Evolutionary conservation across 2,888 invertebrate genomes (phyloP).

Genomic region (Adelognathus sp.): DNA sequence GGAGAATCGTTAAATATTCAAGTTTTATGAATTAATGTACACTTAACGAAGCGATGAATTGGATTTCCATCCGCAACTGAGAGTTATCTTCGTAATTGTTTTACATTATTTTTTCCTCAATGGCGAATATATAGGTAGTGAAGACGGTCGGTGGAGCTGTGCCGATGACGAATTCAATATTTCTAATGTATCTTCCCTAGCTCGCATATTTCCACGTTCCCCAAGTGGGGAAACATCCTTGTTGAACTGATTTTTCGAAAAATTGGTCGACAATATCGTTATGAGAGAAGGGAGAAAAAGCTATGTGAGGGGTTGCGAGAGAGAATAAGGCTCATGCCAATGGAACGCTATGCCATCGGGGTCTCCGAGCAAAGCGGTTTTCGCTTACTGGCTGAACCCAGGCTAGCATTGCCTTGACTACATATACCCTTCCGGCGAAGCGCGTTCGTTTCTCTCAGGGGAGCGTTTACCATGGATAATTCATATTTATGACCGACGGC

Average conservation of each 20-base stretch:
- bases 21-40: no score
- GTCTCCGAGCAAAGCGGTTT: constrained; percentile 33
- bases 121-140: no score
- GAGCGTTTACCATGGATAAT: constrained; percentile 80
- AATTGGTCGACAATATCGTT: constrained; percentile 24
- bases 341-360: constrained; percentile 16
- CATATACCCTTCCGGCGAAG: constrained; percentile 48
- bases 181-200: not conserved
- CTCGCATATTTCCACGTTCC: not conserved
- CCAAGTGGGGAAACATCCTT: not conserved
- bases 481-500: constrained; percentile 80
- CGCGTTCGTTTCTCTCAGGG: constrained; percentile 68
- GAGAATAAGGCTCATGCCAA: constrained; percentile 29
- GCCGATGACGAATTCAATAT: no score
- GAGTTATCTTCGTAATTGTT: no score
- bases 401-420: constrained; percentile 21
- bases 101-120: no score
- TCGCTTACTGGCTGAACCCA: constrained; percentile 1
- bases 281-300: not conserved
- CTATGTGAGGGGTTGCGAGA: not conserved
- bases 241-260: not conserved
- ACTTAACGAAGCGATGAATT: no score
- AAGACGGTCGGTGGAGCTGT: no score
- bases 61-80: no score
- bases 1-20: no score